These are phyloP conservation scores for Spatula clypeata DNA, from an alignment of 2,797 vertebrate species.

Conservation along the genomic window DNA sequence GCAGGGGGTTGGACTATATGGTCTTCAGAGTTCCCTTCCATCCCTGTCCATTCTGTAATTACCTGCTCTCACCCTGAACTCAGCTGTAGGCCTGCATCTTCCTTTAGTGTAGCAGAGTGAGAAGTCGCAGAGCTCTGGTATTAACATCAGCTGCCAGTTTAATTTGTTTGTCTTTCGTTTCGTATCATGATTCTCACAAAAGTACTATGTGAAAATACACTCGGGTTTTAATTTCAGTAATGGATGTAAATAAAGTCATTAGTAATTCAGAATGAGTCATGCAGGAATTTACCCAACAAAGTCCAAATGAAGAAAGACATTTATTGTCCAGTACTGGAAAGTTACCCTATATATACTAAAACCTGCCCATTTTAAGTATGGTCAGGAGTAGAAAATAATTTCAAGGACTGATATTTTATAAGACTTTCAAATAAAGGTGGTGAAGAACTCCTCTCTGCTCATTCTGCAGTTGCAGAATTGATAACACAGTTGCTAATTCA, in stretches of 20 bases:
- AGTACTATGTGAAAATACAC: background rate
- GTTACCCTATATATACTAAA: background rate
- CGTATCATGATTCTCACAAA: background rate
- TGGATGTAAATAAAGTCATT: background rate
- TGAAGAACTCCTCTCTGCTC: background rate
- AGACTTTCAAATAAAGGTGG: background rate
- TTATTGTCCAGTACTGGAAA: background rate
- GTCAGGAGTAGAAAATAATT: background rate
- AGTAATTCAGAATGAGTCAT: background rate
- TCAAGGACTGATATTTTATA: background rate
- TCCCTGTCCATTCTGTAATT: background rate
- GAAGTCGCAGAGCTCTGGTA: background rate
- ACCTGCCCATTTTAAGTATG: background rate
- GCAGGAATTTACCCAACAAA: background rate
- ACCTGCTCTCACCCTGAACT: background rate
- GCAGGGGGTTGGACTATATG: too few relatives aligned
- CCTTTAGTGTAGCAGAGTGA: background rate
- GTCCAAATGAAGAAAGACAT: background rate
- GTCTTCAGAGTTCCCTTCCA: too few relatives aligned
- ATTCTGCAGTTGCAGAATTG: background rate
- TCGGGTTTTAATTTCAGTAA: background rate
- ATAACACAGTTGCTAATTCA: background rate
- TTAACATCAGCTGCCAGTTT: fast-evolving
- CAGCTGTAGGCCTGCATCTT: background rate
- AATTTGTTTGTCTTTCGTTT: background rate